Conservation (phyloP, 2,797 vertebrate species). For the Masticophis lateralis region DNA sequence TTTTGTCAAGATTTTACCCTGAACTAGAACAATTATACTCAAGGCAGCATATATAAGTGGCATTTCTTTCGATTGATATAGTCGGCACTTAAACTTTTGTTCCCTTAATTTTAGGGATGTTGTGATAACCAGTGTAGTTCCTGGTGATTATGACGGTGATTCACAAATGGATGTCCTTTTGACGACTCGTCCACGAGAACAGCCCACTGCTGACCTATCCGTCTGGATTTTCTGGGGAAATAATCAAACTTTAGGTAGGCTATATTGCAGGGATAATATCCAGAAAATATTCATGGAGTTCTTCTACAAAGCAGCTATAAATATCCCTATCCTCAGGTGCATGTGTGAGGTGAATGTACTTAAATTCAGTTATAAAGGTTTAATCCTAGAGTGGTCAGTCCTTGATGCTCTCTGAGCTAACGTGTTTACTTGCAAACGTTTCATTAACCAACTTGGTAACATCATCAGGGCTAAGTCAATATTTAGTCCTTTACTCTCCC, state of each 20-base stretch:
- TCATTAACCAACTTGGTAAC: no score
- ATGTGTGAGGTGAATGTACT: neutral
- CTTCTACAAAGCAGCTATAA: neutral
- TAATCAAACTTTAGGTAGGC: slow-evolving; percentile 90
- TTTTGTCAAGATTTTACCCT: neutral
- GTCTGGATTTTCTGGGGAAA: slow-evolving; percentile 90
- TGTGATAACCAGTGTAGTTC: slow-evolving; percentile 88
- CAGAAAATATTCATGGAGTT: no score
- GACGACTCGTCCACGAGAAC: slow-evolving; percentile 69
- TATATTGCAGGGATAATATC: neutral
- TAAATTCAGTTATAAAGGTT: neutral
- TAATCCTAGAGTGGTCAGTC: no score
- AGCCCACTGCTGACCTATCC: slow-evolving; percentile 52
- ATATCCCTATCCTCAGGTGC: neutral
- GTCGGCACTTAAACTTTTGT: neutral
- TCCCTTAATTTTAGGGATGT: slow-evolving; percentile 30
- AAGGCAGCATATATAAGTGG: neutral
- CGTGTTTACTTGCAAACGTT: no score
- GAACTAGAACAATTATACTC: neutral
- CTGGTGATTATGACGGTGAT: slow-evolving; percentile 97
- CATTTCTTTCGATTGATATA: neutral
- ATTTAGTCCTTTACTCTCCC: no score
- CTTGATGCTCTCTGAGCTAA: no score
- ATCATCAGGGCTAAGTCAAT: no score
- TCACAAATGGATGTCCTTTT: slow-evolving; percentile 97